phyloP scores from a whole-genome alignment of 1,140 invertebrate species.

The Orius insidiosus region DNA sequence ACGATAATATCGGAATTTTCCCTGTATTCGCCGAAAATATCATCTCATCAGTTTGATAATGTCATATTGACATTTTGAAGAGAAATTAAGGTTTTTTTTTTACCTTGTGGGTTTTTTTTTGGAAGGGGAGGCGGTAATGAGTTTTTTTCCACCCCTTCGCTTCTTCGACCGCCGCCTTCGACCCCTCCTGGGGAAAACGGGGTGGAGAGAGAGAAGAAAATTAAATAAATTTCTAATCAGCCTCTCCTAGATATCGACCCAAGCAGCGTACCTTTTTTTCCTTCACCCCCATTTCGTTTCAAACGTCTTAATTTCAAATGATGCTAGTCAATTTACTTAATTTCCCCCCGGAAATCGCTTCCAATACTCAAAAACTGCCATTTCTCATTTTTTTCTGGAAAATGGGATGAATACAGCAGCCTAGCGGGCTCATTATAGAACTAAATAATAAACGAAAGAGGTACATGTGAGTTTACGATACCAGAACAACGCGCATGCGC shows the following conservation, averaged over 20 bases:
- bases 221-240: constrained; percentile 11
- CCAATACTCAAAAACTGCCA: too few relatives aligned
- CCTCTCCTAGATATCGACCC: background rate
- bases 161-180: background rate
- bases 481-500: too few relatives aligned
- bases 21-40: background rate
- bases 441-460: too few relatives aligned
- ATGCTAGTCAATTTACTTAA: too few relatives aligned
- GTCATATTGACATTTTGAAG: constrained; percentile 10
- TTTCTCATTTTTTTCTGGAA: too few relatives aligned
- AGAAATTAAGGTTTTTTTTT: constrained; percentile 2
- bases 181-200: background rate
- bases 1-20: background rate
- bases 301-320: too few relatives aligned
- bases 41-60: constrained; percentile 6
- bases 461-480: too few relatives aligned
- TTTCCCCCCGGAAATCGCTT: too few relatives aligned
- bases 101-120: constrained; percentile 1
- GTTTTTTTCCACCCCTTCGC: background rate
- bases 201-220: constrained; percentile 4
- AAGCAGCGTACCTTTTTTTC: too few relatives aligned
- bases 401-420: too few relatives aligned
- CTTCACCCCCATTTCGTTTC: too few relatives aligned
- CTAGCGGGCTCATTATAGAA: too few relatives aligned
- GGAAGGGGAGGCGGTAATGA: background rate